These are phyloP conservation scores for Pelecanoides urinatrix DNA, from an alignment of 2,113 vertebrate species.

Conservation along the genomic window DNA sequence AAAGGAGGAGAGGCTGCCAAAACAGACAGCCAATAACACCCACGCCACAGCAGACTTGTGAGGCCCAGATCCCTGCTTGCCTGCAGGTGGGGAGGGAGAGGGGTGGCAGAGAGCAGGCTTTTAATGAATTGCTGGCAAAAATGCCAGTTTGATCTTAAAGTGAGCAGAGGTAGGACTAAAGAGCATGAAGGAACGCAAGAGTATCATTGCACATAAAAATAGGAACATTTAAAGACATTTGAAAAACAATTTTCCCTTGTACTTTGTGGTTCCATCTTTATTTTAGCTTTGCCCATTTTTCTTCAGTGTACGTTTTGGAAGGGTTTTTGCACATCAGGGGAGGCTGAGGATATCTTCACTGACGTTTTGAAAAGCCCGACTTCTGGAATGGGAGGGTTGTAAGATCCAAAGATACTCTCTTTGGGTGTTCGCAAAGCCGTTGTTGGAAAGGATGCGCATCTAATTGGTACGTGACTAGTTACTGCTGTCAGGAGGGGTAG, in stretches of 20 bases:
- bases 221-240: neutral
- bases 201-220: neutral
- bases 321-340: neutral
- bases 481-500: neutral
- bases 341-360: neutral
- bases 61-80: constrained; percentile 45
- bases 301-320: neutral
- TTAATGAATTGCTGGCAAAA: constrained; percentile 32
- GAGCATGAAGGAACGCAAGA: neutral
- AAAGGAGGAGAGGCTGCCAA: constrained; percentile 52
- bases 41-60: constrained; percentile 53
- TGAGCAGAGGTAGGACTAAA: constrained; percentile 4
- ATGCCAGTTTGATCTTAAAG: constrained; percentile 12
- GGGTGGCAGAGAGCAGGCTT: constrained; percentile 1
- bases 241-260: neutral
- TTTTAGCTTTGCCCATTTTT: neutral
- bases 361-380: neutral
- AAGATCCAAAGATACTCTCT: neutral
- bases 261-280: neutral
- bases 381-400: neutral
- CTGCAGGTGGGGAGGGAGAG: constrained; percentile 61
- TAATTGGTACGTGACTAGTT: neutral
- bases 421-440: neutral
- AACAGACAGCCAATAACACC: constrained; percentile 61
- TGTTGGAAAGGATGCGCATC: neutral